Evolutionary conservation across 37 sponge, comb jelly and placozoan genomes (phyloP), one percentile per base, ranked within the genome.

Genomic region (Geodia barretti): DNA sequence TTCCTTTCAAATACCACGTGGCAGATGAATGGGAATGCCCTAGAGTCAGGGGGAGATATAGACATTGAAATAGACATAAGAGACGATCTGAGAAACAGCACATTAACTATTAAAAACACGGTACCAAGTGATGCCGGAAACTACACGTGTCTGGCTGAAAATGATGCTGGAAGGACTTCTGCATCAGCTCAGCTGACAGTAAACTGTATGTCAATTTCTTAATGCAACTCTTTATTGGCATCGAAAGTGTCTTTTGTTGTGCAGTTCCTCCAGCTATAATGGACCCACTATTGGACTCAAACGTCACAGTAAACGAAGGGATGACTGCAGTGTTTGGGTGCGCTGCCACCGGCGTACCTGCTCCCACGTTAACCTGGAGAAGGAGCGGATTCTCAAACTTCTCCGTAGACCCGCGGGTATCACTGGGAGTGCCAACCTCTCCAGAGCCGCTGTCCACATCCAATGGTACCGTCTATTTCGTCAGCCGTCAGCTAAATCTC

Each of bases 141-240:
- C 29, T 92, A 88, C 69, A 70, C 54, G 0, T 92, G 92, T 58
- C 28, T 21, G n/a, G 92, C 82, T 14, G 66, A 17, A 8, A 92
- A 77, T 79, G 20, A 71, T 25, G 85, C 85, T 19, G 85, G 88
- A 9, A 26, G 14, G 0, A 71, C 63, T 32, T 38, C 24, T 29
- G 77, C 72, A 20, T 20, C 77, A 47, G 88, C 69, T 9, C 0
- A 4, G 35, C 81, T 92, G 29, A 62, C 62, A 30, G 76, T 92
- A 36, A 87, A 82, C 38, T 76, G 92, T 92, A 23, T 76, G 92
- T 75, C 37, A 39, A 19, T 7, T 65, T 65, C 25, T 26, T 26
- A 26, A 65, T 19, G 67, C n/a, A 29, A 7, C 54, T 47, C 11
- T 47, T 47, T 8, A 29, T 26, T 68, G n/a, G n/a, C n/a, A n/a